Percentiles rank a stretch among this genome's conserved stretches.
Conservation (phyloP, 2,113 vertebrate species). For the Tachysurus fulvidraco region DNA sequence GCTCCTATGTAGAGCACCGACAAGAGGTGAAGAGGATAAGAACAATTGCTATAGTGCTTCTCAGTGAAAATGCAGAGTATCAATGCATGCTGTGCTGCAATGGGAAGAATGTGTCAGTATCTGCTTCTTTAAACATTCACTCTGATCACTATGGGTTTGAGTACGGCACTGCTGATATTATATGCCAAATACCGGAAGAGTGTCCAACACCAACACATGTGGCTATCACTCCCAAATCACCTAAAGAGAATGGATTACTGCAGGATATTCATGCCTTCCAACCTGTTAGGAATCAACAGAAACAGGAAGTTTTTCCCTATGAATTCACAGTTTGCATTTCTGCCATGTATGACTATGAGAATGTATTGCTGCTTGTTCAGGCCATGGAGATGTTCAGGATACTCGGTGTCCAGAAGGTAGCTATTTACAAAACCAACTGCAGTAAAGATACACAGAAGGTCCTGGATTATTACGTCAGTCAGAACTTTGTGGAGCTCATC, state of each 20-base stretch:
- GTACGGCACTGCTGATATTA: constrained; percentile 60
- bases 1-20: constrained; percentile 48
- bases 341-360: not conserved
- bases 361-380: not conserved
- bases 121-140: constrained; percentile 51
- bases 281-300: too few species aligned
- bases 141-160: constrained; percentile 70
- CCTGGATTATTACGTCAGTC: constrained; percentile 69
- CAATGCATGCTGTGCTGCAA: constrained; percentile 55
- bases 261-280: not conserved
- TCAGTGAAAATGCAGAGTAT: constrained; percentile 18
- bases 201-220: constrained; percentile 47
- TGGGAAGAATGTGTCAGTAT: not conserved
- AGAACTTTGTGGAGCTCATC: constrained; percentile 67
- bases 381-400: constrained; percentile 72
- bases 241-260: not conserved
- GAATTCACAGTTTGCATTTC: constrained; percentile 63
- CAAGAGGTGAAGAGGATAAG: not conserved
- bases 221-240: constrained; percentile 25
- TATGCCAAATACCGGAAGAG: constrained; percentile 22
- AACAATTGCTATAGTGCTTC: constrained; percentile 46
- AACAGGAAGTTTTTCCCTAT: too few species aligned
- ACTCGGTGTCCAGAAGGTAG: constrained; percentile 68
- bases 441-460: constrained; percentile 63
- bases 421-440: constrained; percentile 74